Evolutionary conservation across 2,797 vertebrate genomes (phyloP).

Genomic region (Chelmon rostratus): DNA sequence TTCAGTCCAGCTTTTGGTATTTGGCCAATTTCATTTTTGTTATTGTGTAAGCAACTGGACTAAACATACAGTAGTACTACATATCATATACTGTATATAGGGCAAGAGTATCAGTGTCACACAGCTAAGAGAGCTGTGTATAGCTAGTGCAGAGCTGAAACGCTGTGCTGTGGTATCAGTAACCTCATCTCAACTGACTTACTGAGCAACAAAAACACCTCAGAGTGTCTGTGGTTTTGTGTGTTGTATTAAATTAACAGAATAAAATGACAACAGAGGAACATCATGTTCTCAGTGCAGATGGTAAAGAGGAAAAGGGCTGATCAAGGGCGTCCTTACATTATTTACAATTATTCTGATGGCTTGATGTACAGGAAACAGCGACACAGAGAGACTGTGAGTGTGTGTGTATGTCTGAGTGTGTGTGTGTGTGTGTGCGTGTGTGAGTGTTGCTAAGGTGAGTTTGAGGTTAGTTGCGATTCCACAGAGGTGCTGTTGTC

Average conservation of each 20-base stretch:
- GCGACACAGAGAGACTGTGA: not conserved
- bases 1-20: not conserved
- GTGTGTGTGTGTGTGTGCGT: not conserved
- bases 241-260: constrained; percentile 1
- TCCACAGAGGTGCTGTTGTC: constrained; percentile 60
- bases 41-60: not conserved
- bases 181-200: constrained; percentile 19
- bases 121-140: not conserved
- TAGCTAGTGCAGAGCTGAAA: constrained; percentile 12
- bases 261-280: not conserved
- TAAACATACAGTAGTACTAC: not conserved
- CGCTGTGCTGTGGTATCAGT: not conserved
- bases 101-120: constrained; percentile 16
- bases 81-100: constrained; percentile 9
- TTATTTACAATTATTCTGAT: constrained; percentile 13
- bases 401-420: not conserved
- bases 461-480: constrained; percentile 58
- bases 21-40: too few species aligned
- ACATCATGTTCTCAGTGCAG: not conserved
- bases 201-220: constrained; percentile 11
- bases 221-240: not conserved
- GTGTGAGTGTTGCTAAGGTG: constrained; percentile 2
- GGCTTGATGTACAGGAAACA: not conserved
- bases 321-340: not conserved
- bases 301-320: not conserved